phyloP scores from a whole-genome alignment of 2,797 vertebrate species.

The Parauchenoglanis punctatus region DNA sequence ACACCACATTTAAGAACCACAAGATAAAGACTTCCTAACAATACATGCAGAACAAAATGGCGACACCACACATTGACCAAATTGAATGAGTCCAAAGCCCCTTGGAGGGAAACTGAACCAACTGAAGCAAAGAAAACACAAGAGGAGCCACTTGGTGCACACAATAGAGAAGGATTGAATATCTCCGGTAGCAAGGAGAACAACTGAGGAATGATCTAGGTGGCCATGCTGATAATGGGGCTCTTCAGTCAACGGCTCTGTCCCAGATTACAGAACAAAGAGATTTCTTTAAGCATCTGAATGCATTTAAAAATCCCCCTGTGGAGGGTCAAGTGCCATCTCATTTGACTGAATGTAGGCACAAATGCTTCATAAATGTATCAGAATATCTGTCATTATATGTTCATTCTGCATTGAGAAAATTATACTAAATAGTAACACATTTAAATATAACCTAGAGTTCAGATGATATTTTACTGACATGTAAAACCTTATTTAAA shows the following conservation, averaged over 20 bases:
- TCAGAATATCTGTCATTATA: background rate
- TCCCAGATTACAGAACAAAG: slow-evolving; percentile 55
- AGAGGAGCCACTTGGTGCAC: slow-evolving; percentile 30
- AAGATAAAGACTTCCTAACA: slow-evolving; percentile 41
- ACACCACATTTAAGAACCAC: slow-evolving; percentile 25
- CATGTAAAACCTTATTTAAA: background rate
- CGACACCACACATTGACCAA: slow-evolving; percentile 24
- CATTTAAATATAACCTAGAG: background rate
- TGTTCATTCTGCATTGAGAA: background rate
- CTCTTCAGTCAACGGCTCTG: slow-evolving; percentile 38
- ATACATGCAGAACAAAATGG: slow-evolving; percentile 32
- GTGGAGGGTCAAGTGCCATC: slow-evolving; percentile 19
- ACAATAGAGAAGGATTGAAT: slow-evolving; percentile 51
- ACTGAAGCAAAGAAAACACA: slow-evolving; percentile 39
- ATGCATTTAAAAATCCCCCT: slow-evolving; percentile 40
- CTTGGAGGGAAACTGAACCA: slow-evolving; percentile 43
- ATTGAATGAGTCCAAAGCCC: slow-evolving; percentile 37
- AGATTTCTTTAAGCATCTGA: slow-evolving; percentile 38
- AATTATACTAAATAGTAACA: background rate
- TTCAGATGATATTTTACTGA: too few species aligned
- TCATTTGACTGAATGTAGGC: background rate
- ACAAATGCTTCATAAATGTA: background rate
- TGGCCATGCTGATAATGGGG: slow-evolving; percentile 48
- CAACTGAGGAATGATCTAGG: slow-evolving; percentile 37
- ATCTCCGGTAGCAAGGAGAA: slow-evolving; percentile 29